phyloP scores from a whole-genome alignment of 2,888 invertebrate genomes.

The Orchesellides sinensis region DNA sequence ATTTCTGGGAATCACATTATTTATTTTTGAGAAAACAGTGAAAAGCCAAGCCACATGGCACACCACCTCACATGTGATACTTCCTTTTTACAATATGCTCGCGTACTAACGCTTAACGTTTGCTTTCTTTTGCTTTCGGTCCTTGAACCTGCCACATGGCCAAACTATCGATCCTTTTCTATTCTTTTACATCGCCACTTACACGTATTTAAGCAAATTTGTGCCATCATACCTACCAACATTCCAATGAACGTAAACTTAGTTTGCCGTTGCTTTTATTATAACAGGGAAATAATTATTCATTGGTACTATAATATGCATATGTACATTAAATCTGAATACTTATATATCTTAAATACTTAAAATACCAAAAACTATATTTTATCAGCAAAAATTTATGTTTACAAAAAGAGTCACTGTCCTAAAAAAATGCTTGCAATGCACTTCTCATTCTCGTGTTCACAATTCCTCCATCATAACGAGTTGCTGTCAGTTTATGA shows the following conservation, averaged over 20 bases:
- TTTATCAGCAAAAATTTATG: too few relatives aligned
- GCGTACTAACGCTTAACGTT: slow-evolving; percentile 37
- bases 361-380: too few relatives aligned
- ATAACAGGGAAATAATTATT: background rate
- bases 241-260: background rate
- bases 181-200: slow-evolving; percentile 13
- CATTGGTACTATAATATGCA: too few relatives aligned
- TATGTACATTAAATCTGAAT: too few relatives aligned
- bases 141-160: slow-evolving; percentile 70
- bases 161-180: slow-evolving; percentile 62
- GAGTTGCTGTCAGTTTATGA: too few relatives aligned
- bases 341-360: too few relatives aligned
- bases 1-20: too few relatives aligned
- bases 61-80: background rate
- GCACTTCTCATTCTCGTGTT: too few relatives aligned
- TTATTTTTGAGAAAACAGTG: background rate
- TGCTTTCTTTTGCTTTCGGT: slow-evolving; percentile 62
- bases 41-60: background rate
- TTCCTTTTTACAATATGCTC: background rate
- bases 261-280: background rate
- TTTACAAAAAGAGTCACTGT: too few relatives aligned
- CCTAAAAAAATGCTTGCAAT: too few relatives aligned
- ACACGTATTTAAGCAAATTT: slow-evolving; percentile 20
- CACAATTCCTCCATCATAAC: too few relatives aligned
- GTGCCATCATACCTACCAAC: slow-evolving; percentile 13